Evolutionary conservation across 2,797 vertebrate genomes (phyloP), one percentile per base, ranked within the genome.

Genomic region (Cyclura pinguis): DNA sequence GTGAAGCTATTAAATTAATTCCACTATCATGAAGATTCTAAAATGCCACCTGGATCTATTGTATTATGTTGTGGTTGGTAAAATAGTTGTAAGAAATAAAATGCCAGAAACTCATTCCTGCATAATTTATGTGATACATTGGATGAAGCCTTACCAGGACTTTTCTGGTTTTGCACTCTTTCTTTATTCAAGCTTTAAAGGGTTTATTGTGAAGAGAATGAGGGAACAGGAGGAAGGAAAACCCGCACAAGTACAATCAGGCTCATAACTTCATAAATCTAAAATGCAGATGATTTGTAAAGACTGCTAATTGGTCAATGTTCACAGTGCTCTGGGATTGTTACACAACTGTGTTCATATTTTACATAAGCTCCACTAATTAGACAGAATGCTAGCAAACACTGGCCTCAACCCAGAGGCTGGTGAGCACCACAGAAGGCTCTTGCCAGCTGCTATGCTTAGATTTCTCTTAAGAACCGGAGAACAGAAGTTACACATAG

Each of bases 51-150:
- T 91, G 95, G 95, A 95, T 95, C 94, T 94, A 92, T 95, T 96
- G 91, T 95, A 89, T 86, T 91, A 88, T 94, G 80, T 32, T 96
- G 93, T 55, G 50, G 93, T 91, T 96, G 97, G 95, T 96, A 93
- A 96, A 97, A 95, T 93, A 92, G 92, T 96, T 94, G 90, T 52
- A 91, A 91, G 93, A 94, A 96, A 94, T 95, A 95, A 96, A 97
- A 88, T 38, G 89, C 16, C 52, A 92, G 92, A 95, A 95, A 96
- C 95, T 96, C 76, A 93, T 96, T 95, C 92, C 92, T 94, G 93
- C 89, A 91, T 94, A 96, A 97, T 95, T 93, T 95, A 96, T 95
- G 67, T 89, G 92, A 93, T 82, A 90, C 80, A 87, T 85, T 93
- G 52, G 78, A 85, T 77, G 82, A 91, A 91, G 47, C 14, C 38